phyloP scores from a whole-genome alignment of 92 coral and sea anemone species.

The Pocillopora grandis region DNA sequence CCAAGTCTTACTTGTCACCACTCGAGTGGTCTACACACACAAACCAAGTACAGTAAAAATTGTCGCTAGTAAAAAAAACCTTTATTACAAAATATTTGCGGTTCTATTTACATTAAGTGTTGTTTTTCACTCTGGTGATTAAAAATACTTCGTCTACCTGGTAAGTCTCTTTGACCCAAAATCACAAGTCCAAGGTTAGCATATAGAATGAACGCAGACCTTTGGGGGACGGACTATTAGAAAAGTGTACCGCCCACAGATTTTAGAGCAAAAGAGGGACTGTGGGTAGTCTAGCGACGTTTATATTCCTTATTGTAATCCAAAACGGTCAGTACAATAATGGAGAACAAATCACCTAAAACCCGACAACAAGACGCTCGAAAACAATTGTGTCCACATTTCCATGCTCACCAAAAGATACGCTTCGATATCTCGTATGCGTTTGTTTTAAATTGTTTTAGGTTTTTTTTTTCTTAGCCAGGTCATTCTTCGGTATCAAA shows the following conservation, averaged over 20 bases:
- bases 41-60: too few relatives aligned
- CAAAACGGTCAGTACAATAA: conserved; percentile 2
- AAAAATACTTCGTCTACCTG: too few relatives aligned
- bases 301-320: conserved; percentile 6
- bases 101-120: too few relatives aligned
- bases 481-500: conserved; percentile 17
- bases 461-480: conserved; percentile 4
- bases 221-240: too few relatives aligned
- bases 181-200: too few relatives aligned
- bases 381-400: not conserved
- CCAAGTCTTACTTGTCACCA: too few relatives aligned
- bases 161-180: too few relatives aligned
- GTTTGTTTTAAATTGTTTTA: not conserved
- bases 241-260: not conserved
- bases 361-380: conserved; percentile 20
- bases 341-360: conserved; percentile 25
- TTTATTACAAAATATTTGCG: too few relatives aligned
- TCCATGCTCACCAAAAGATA: conserved; percentile 29
- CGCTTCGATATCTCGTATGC: conserved; percentile 5
- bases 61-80: too few relatives aligned
- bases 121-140: too few relatives aligned
- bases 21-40: too few relatives aligned
- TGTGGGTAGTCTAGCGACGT: conserved; percentile 20
- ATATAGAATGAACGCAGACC: too few relatives aligned
- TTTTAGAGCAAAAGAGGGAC: conserved; percentile 16